Evolutionary conservation across 2,797 vertebrate species (phyloP), one percentile per base, ranked within the genome.

Genomic region (Peromyscus melanophrys): DNA sequence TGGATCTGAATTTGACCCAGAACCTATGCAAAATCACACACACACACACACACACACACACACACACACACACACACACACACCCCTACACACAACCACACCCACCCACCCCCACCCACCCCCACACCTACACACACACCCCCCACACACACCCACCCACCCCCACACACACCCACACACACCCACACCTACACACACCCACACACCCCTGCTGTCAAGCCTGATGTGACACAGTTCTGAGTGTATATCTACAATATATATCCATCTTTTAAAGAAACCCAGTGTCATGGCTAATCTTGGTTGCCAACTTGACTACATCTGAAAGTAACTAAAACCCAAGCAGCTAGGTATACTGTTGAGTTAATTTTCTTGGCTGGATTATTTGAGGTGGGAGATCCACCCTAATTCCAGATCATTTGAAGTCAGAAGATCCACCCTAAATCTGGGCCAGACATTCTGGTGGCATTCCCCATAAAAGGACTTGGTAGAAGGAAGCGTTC

Each of bases 211-310:
- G 21, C 46, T 75, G 77, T 55, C 57, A 40, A 61, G 14, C n/a
- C 55, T 85, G 55, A 61, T 76, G 12, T 46, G 40, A 78, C 75
- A 63, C 10, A 83, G 19, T 92, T 92, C 82, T 91, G 17, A 69
- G 34, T 89, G 4, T 31, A 23, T 59, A 46, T 69, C 55, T 93
- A 93, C 1, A 83, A 52, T 83, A 87, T 61, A 83, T 13, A 89
- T 43, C 19, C 19, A 19, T 63, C n/a, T 59, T 94, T 96, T 90
- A 78, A 95, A 92, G 75, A 69, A 69, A 69, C 11, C 6, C 31
- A 52, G 37, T 19, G 17, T 12, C 16, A 43, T 34, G 29, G 27
- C 37, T 65, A 40, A 63, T 84, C 27, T 31, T 65, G 27, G 82
- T 46, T 31, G 59, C 40, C 59, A 63, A 84, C 27, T 43, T 63